These are phyloP conservation scores for Colostygia pectinataria DNA, from an alignment of 2,888 invertebrate species.

Conservation along the genomic window DNA sequence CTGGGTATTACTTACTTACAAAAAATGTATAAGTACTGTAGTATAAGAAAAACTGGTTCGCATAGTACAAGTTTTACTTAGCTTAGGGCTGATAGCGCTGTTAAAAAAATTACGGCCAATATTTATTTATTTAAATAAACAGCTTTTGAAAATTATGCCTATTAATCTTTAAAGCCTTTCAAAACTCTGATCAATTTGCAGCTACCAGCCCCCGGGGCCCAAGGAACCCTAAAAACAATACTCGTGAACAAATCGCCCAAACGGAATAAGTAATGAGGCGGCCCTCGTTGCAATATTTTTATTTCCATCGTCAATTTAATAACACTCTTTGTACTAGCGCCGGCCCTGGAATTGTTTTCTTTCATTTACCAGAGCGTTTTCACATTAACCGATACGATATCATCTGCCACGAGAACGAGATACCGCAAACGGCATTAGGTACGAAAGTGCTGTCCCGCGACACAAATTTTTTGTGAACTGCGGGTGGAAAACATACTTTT, in stretches of 20 bases:
- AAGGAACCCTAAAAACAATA: conserved; percentile 38
- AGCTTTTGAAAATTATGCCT: conserved; percentile 8
- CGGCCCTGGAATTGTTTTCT: conserved; percentile 36
- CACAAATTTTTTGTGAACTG: too few relatives aligned
- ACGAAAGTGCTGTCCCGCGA: too few relatives aligned
- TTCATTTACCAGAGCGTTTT: conserved; percentile 22
- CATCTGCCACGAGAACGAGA: too few relatives aligned
- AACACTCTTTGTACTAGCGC: conserved; percentile 47
- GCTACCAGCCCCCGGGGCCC: conserved; percentile 10
- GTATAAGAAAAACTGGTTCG: too few relatives aligned
- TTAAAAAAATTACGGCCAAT: too few relatives aligned
- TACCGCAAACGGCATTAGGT: too few relatives aligned
- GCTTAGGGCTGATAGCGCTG: too few relatives aligned
- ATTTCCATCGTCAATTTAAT: conserved; percentile 62
- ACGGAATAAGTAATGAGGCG: conserved; percentile 70
- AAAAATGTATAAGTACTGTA: too few relatives aligned
- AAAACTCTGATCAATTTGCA: conserved; percentile 13
- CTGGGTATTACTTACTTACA: too few relatives aligned
- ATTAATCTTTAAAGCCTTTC: conserved; percentile 2
- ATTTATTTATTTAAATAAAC: background rate
- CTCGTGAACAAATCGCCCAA: conserved; percentile 58
- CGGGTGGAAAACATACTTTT: too few relatives aligned
- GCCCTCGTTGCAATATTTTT: conserved; percentile 57
- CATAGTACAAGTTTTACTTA: too few relatives aligned
- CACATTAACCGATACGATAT: too few relatives aligned